Conservation (phyloP, 2,113 vertebrate species). For the Rutilus rutilus region DNA sequence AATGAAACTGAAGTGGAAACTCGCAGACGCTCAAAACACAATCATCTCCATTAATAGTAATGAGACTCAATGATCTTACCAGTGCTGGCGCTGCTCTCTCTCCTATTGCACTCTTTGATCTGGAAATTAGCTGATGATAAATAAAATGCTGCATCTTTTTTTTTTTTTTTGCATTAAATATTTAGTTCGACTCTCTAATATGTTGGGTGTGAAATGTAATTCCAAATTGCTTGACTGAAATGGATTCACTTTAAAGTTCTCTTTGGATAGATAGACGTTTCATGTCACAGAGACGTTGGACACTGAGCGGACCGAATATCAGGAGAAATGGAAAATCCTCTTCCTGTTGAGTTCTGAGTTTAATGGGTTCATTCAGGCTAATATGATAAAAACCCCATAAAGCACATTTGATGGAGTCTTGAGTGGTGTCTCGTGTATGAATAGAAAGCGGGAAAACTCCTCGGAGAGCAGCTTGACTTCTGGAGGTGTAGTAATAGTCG, state of each 20-base stretch:
- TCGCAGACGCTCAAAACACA: no score
- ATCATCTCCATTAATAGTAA: no score
- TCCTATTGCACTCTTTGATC: no score
- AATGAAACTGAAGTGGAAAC: no score
- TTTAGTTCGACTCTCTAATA: background rate
- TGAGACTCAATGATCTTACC: no score
- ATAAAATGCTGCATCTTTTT: background rate
- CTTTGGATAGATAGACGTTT: background rate
- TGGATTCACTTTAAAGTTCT: background rate
- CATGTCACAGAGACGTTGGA: background rate
- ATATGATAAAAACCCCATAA: background rate
- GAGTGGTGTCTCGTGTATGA: background rate
- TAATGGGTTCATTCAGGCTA: constrained; percentile 3
- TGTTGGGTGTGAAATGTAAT: background rate
- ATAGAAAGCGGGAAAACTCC: background rate
- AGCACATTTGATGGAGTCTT: constrained; percentile 3
- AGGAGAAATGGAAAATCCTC: background rate
- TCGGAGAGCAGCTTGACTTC: constrained; percentile 1
- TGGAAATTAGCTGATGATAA: no score
- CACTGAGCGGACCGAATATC: background rate
- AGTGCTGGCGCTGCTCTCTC: no score
- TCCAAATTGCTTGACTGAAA: background rate
- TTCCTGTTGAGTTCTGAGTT: background rate
- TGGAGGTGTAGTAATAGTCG: background rate
- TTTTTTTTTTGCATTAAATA: background rate